phyloP scores from a whole-genome alignment of 2,888 invertebrate genomes.

The Tortricodes alternella region DNA sequence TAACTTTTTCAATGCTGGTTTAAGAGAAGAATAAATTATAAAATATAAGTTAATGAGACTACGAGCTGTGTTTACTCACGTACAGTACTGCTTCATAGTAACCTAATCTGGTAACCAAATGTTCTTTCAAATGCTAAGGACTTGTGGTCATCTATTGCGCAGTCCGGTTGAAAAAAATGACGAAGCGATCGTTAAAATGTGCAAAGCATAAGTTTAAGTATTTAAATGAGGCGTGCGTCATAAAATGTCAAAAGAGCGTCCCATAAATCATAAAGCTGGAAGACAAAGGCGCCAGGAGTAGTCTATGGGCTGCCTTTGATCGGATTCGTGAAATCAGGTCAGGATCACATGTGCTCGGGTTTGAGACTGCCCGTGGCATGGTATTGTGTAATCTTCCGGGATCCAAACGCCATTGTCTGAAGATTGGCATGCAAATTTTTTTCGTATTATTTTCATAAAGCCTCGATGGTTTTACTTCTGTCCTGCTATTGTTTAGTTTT shows the following conservation, averaged over 20 bases:
- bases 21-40: constrained; percentile 43
- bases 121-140: constrained; percentile 77
- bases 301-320: constrained; percentile 54
- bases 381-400: constrained; percentile 79
- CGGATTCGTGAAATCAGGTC: constrained; percentile 72
- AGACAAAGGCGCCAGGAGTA: constrained; percentile 63
- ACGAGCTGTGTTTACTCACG: constrained; percentile 65
- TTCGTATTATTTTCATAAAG: constrained; percentile 45
- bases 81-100: constrained; percentile 63
- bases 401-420: constrained; percentile 57
- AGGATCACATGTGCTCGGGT: constrained; percentile 76
- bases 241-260: constrained; percentile 75
- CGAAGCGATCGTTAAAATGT: constrained; percentile 71
- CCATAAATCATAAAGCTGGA: constrained; percentile 79
- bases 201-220: constrained; percentile 74
- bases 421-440: constrained; percentile 72
- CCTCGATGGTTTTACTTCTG: constrained; percentile 34
- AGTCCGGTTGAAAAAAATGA: constrained; percentile 63
- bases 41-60: constrained; percentile 59
- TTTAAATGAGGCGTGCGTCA: constrained; percentile 79
- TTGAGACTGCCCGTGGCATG: constrained; percentile 52
- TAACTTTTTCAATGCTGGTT: constrained; percentile 38
- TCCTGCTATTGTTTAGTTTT: constrained; percentile 47
- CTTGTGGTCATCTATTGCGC: constrained; percentile 52
- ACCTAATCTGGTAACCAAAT: constrained; percentile 81